Conservation (phyloP, 2,888 invertebrate species). For the Eristalis pertinax region DNA sequence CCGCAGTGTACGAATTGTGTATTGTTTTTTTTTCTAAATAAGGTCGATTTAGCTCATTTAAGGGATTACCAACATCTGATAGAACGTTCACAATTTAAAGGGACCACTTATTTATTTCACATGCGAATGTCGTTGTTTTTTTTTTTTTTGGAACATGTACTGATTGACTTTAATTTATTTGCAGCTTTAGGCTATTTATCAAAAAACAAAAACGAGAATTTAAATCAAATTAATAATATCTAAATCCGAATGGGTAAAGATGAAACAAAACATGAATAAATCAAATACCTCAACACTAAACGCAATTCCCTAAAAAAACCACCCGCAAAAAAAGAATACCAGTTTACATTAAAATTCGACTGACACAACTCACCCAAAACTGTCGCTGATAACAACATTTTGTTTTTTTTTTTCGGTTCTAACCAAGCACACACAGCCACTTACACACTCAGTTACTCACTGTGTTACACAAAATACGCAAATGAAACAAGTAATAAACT, state of each 20-base stretch:
- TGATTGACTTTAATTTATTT: constrained; percentile 44
- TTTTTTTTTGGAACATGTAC: constrained; percentile 15
- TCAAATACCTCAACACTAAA: constrained; percentile 21
- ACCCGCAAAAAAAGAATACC: no score
- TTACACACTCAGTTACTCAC: neutral
- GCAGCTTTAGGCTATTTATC: constrained; percentile 55
- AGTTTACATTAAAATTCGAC: constrained; percentile 11
- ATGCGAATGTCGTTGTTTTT: constrained; percentile 37
- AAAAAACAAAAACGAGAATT: constrained; percentile 16
- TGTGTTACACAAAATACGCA: constrained; percentile 18
- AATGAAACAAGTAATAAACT: constrained; percentile 38
- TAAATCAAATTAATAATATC: neutral
- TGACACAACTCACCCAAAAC: constrained; percentile 2
- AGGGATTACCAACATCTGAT: neutral
- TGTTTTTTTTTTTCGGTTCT: constrained; percentile 36
- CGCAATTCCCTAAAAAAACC: neutral
- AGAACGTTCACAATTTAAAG: neutral
- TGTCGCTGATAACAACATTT: neutral
- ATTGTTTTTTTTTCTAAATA: constrained; percentile 5
- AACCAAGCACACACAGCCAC: constrained; percentile 22
- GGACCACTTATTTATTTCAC: neutral
- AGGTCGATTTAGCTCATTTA: constrained; percentile 5
- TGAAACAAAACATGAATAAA: constrained; percentile 15
- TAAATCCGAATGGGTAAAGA: constrained; percentile 20
- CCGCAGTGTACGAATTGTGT: neutral